These are phyloP conservation scores for Sphaerophoria taeniata DNA, from an alignment of 2,888 invertebrate species.

Conservation along the genomic window DNA sequence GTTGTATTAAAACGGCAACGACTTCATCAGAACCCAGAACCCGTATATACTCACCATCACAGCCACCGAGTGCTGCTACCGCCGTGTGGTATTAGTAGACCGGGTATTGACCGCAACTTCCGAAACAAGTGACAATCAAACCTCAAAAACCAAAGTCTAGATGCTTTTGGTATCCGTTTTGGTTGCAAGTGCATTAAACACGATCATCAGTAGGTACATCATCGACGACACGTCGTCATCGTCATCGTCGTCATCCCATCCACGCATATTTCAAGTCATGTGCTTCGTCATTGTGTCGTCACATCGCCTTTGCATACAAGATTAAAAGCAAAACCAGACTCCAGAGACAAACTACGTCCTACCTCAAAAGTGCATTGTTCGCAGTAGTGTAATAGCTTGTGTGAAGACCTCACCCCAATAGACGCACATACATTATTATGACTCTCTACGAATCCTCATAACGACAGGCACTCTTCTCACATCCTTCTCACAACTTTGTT, in stretches of 20 bases:
- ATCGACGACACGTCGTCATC: constrained; percentile 34
- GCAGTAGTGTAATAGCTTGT: constrained; percentile 55
- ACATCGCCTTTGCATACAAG: background rate
- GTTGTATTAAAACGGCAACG: too few relatives aligned
- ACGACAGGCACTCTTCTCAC: background rate
- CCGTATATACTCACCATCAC: too few relatives aligned
- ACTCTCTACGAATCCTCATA: constrained; percentile 28
- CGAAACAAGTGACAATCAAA: constrained; percentile 71
- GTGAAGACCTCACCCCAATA: constrained; percentile 14
- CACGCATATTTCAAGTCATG: constrained; percentile 13
- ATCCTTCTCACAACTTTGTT: constrained; percentile 12
- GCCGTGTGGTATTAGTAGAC: background rate
- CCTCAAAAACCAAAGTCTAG: constrained; percentile 74
- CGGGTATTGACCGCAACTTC: constrained; percentile 48
- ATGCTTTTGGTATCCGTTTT: constrained; percentile 73
- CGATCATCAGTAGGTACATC: constrained; percentile 69
- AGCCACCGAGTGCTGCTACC: background rate
- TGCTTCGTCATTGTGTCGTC: constrained; percentile 18
- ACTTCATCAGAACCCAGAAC: constrained; percentile 51
- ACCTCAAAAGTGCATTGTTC: constrained; percentile 56
- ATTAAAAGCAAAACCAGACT: constrained; percentile 12
- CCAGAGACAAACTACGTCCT: constrained; percentile 59
- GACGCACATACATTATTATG: constrained; percentile 9
- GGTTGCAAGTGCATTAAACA: constrained; percentile 74
- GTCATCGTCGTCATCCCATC: constrained; percentile 37